Evolutionary conservation across 2,888 invertebrate species (phyloP).

Genomic region (Rhyacophila evoluta): DNA sequence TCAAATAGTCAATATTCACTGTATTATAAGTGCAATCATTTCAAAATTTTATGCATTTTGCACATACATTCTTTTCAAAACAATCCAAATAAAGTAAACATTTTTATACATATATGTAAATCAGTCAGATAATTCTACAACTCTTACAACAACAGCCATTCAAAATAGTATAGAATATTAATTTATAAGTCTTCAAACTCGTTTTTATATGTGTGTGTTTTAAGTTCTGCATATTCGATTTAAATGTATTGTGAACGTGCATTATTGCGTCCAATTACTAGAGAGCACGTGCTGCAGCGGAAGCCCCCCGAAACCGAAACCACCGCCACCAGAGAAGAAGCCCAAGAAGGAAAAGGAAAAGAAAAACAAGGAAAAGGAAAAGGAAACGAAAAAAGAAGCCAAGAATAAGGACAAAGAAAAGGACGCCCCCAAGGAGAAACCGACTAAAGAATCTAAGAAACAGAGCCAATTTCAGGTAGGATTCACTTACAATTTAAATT

Average conservation of each 20-base stretch:
- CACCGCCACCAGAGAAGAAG: constrained; percentile 77
- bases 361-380: constrained; percentile 65
- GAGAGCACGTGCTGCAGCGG: constrained; percentile 89
- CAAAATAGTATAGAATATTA: too few relatives aligned
- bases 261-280: constrained; percentile 56
- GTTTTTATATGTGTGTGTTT: too few relatives aligned
- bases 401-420: constrained; percentile 71
- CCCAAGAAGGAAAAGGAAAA: constrained; percentile 75
- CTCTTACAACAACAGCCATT: too few relatives aligned
- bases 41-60: too few relatives aligned
- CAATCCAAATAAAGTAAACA: too few relatives aligned
- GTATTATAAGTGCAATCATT: not conserved
- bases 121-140: too few relatives aligned
- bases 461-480: constrained; percentile 77
- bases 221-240: too few relatives aligned
- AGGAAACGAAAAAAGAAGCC: constrained; percentile 70
- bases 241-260: too few relatives aligned
- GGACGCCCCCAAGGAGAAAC: constrained; percentile 71
- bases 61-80: too few relatives aligned
- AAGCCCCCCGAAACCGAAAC: constrained; percentile 75
- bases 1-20: not conserved
- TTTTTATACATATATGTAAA: too few relatives aligned
- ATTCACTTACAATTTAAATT: not conserved
- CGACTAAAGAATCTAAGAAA: constrained; percentile 73
- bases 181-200: too few relatives aligned